Percentiles rank a stretch among this genome's conserved stretches.
phyloP scores from a whole-genome alignment of 2,888 invertebrate species.

The Tetramorium bicarinatum region DNA sequence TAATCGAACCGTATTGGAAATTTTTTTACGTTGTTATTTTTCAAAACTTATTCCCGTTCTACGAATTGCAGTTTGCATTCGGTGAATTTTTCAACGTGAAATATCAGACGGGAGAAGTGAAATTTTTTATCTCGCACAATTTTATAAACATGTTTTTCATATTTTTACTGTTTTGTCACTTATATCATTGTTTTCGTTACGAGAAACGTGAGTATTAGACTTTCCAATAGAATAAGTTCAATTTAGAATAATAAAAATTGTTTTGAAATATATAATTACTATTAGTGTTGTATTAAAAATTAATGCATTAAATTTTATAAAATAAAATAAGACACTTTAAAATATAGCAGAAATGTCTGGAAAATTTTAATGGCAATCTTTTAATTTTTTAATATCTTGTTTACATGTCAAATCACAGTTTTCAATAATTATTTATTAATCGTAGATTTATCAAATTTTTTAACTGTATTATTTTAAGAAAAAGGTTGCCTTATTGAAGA shows the following conservation, averaged over 20 bases:
- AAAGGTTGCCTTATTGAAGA: background rate
- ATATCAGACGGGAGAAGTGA: background rate
- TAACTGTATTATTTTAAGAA: background rate
- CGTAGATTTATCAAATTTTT: background rate
- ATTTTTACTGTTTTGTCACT: background rate
- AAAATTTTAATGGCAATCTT: background rate
- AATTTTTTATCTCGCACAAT: background rate
- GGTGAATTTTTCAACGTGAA: background rate
- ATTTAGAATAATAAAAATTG: background rate
- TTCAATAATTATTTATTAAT: background rate
- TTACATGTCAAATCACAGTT: background rate
- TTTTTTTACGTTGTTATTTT: slow-evolving; percentile 12
- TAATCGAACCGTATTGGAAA: background rate
- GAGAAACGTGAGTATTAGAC: background rate
- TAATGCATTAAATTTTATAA: slow-evolving; percentile 13
- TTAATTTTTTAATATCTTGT: background rate
- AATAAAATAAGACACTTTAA: background rate
- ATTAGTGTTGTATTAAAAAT: background rate
- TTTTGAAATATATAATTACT: background rate
- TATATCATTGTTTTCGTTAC: background rate
- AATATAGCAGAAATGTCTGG: background rate
- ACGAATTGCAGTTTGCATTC: background rate
- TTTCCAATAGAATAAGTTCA: background rate
- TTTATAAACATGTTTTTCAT: background rate
- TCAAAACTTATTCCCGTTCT: background rate